Base-by-base conservation (phyloP, 2,888 invertebrate genomes). In the Eilema caniola region DNA sequence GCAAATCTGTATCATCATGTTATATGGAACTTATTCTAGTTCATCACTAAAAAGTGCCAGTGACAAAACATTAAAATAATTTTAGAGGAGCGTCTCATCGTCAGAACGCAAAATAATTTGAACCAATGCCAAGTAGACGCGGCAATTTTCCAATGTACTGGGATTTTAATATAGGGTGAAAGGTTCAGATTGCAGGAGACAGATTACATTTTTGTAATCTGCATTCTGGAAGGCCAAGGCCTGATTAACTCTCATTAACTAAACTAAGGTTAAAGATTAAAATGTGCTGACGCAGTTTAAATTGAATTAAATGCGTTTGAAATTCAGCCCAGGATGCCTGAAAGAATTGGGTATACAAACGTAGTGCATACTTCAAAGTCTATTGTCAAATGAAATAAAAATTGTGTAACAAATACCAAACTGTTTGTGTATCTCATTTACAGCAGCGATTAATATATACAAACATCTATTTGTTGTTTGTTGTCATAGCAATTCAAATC, bases 21-120 rank as follows among this genome's bases (percentile, higher is more conserved):
- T 77, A 73, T 47, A 72, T 77, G 72, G 67, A 75, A 74, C 69
- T 66, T 76, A 74, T 64, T 65, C 56, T 70, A 72, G 66, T 75
- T 53, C 47, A 68, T 47, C 62, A 75, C 67, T 71, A 37, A 70
- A 71, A 75, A 76, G 74, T 76, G 76, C 73, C 80, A 77, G 81
- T 85, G 84, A 87, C 86, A 86, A 86, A 88, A 85, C 84, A 85
- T 85, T 82, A 83, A 86, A 87, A 89, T 88, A 85, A 88, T 88
- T 91, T 90, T 87, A 89, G 89, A 86, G 85, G 81, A 88, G 81
- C 84, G 84, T 85, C 85, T 87, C 84, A 84, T 83, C 84, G 83
- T 80, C 88, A 88, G 87, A 88, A 87, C 92, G 92, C 90, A 92
- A 86, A 92, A 90, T 87, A 86, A 76, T 86, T 92, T 93, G 93